Base-by-base conservation (phyloP, 2,113 vertebrate species). In the Cavia aperea region DNA sequence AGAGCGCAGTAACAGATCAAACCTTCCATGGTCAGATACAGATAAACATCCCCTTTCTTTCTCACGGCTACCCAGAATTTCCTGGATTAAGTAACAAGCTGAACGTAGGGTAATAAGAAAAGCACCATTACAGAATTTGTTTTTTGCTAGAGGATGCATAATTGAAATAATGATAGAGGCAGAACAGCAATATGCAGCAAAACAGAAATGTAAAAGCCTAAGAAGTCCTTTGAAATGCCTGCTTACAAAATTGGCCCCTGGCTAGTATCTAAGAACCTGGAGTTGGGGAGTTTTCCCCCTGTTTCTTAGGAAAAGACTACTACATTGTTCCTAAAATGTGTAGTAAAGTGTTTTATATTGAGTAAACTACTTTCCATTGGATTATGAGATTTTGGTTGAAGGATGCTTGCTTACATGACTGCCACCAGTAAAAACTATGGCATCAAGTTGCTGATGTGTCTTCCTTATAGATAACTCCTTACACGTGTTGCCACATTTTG, bases 1-100 rank as follows among this genome's bases (percentile, higher is more conserved):
- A 84, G n/a, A 86, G 66, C 54, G 2, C 46, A 66, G 33, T 81
- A 93, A 60, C 66, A 92, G 94, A 93, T 87, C 81, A 70, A 14
- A 60, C 11, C 19, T 93, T 26, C 49, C 68, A 7, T 62, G 49
- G 5, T 82, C 62, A 89, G 39, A 49, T 73, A 75, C 43, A 90
- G 36, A 77, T 33, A 85, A 23, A 13, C 12, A 89, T 83, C 18
- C 81, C 60, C 31, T 8, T 26, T 77, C 56, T 70, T 1, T 85
- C 81, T 88, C 36, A 29, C 24, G 9, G 43, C 33, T 51, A 29
- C 19, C 16, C 31, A 43, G 33, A 31, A 31, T 62, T 73, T 89
- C 18, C 82, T 89, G 65, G 54, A 60, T 79, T 5, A 0, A 93
- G n/a, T 66, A 49, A 60, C 39, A 43, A 84, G 49, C 85, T 70